phyloP scores from a whole-genome alignment of 2,797 vertebrate species.

The Halcyon badia region DNA sequence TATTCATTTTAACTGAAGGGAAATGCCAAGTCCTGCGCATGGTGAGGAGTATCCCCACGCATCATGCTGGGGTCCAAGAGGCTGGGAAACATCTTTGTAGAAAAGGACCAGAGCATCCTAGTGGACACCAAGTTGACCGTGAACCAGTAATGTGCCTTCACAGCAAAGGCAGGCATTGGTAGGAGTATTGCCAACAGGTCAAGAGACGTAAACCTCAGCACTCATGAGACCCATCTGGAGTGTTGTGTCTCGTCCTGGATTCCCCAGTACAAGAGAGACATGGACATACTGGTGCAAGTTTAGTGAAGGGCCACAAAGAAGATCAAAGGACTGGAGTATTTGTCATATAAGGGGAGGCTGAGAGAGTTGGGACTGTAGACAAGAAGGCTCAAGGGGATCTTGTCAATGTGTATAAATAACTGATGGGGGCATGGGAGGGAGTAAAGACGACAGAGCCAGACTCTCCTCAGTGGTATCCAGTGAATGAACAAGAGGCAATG shows the following conservation, averaged over 20 bases:
- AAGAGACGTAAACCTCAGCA: background rate
- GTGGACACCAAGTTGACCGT: background rate
- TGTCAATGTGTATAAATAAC: background rate
- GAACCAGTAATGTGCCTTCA: background rate
- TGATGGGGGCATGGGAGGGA: accelerated
- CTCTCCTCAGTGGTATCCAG: background rate
- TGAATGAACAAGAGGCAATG: background rate
- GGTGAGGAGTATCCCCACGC: background rate
- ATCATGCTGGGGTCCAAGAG: background rate
- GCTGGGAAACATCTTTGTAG: background rate
- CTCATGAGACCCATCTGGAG: background rate
- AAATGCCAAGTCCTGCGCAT: background rate
- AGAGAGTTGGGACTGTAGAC: background rate
- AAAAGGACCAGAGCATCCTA: background rate
- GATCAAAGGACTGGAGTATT: background rate
- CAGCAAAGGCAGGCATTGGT: background rate
- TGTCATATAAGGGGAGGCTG: background rate
- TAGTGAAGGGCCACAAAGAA: background rate
- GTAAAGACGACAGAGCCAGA: background rate
- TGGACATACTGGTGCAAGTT: accelerated
- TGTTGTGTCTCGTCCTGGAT: background rate
- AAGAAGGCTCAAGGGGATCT: background rate
- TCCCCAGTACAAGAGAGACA: background rate
- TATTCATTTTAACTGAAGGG: background rate
- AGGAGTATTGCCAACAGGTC: background rate